A percentile compares a stretch with the other conserved stretches of the same genome.
Evolutionary conservation across 2,888 invertebrate genomes (phyloP).

Genomic region (Mylabris sibirica): DNA sequence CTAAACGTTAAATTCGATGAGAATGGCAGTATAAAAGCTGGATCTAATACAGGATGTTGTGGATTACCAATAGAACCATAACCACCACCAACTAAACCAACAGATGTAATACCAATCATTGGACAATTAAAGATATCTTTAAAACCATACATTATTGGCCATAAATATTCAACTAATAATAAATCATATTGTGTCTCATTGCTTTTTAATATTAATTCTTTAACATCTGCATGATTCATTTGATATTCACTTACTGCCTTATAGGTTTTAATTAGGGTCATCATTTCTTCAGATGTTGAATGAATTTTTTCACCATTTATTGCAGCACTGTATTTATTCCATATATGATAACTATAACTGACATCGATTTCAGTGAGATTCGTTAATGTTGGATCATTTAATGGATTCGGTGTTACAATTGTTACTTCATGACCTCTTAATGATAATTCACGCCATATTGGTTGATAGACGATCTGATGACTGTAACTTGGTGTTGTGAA

Average conservation of each 20-base stretch:
- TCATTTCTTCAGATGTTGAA: constrained; percentile 34
- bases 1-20: constrained; percentile 45
- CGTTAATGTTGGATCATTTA: constrained; percentile 54
- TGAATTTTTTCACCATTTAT: constrained; percentile 29
- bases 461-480: constrained; percentile 62
- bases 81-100: constrained; percentile 43
- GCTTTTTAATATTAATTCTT: constrained; percentile 47
- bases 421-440: constrained; percentile 63
- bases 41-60: constrained; percentile 53
- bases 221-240: constrained; percentile 44
- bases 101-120: constrained; percentile 52
- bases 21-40: constrained; percentile 48
- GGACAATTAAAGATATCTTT: constrained; percentile 54
- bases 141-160: constrained; percentile 49
- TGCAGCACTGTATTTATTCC: constrained; percentile 26
- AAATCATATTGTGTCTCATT: constrained; percentile 50
- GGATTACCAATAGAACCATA: constrained; percentile 52
- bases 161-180: constrained; percentile 50
- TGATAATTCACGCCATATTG: constrained; percentile 60
- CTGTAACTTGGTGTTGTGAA: constrained; percentile 61
- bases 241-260: constrained; percentile 33
- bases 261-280: constrained; percentile 29
- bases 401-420: constrained; percentile 60
- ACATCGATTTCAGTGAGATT: constrained; percentile 60
- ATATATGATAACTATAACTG: constrained; percentile 49